A percentile compares a stretch with the other conserved stretches of the same genome.
phyloP scores from a whole-genome alignment of 2,888 invertebrate species.

The Adelphocoris suturalis region DNA sequence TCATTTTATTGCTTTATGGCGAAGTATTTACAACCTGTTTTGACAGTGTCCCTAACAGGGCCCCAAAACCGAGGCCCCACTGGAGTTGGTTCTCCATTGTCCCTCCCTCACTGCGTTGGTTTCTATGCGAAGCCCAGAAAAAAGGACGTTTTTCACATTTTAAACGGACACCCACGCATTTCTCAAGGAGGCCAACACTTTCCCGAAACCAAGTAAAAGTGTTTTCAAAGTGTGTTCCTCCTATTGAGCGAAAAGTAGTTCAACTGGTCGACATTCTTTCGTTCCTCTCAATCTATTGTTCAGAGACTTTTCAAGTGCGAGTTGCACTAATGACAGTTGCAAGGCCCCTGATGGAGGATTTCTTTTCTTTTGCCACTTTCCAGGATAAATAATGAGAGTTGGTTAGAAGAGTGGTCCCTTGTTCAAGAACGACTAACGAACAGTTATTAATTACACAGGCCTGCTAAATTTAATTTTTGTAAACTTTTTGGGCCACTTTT shows the following conservation, averaged over 20 bases:
- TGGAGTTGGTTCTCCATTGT: not conserved
- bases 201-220: conserved; percentile 55
- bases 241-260: conserved; percentile 63
- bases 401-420: not conserved
- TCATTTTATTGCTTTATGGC: conserved; percentile 62
- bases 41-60: conserved; percentile 35
- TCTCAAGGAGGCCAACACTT: conserved; percentile 46
- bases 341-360: not conserved
- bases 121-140: not conserved
- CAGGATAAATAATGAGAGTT: conserved; percentile 1
- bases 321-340: conserved; percentile 44
- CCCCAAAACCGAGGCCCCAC: not conserved
- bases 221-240: conserved; percentile 50
- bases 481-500: no score
- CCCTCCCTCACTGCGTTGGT: not conserved
- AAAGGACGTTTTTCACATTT: conserved; percentile 31
- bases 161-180: conserved; percentile 24
- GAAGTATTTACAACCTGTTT: conserved; percentile 55
- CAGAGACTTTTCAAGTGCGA: not conserved
- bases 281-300: conserved; percentile 31
- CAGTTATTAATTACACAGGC: not conserved
- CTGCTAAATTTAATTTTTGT: no score
- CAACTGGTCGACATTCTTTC: conserved; percentile 56
- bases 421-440: not conserved
- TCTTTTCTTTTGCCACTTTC: conserved; percentile 34